Percentiles rank a stretch among this genome's conserved stretches.
Evolutionary conservation across 2,888 invertebrate species (phyloP).

Genomic region (Campoplex capitator): DNA sequence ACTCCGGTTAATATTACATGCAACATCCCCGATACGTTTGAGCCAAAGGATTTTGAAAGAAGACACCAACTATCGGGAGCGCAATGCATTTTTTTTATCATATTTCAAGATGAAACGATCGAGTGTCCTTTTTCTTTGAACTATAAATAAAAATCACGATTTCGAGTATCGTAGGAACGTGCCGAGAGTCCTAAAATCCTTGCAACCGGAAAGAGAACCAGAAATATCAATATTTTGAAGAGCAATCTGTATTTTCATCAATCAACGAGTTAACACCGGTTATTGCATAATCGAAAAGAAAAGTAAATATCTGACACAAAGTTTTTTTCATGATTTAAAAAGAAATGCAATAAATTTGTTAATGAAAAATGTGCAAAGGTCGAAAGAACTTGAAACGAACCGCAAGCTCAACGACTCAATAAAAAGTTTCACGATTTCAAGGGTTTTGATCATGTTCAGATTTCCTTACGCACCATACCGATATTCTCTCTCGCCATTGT

Average conservation of each 20-base stretch:
- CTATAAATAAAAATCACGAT: background rate
- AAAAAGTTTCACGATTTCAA: background rate
- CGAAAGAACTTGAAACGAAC: background rate
- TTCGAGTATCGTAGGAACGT: background rate
- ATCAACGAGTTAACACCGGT: background rate
- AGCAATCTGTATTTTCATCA: background rate
- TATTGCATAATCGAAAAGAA: background rate
- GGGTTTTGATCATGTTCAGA: background rate
- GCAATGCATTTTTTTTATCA: background rate
- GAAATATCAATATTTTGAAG: background rate
- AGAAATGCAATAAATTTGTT: background rate
- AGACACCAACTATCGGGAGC: background rate
- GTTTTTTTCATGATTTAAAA: background rate
- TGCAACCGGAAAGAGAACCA: background rate
- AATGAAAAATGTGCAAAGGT: background rate
- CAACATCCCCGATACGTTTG: background rate
- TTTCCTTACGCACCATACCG: background rate
- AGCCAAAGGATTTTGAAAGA: background rate
- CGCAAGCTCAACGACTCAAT: background rate
- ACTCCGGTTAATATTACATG: conserved; percentile 19
- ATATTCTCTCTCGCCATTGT: background rate
- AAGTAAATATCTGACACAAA: background rate
- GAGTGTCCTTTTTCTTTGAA: background rate
- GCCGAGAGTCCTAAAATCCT: background rate
- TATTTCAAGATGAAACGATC: background rate